Conservation (phyloP, 2,113 vertebrate genomes). For the Rhabdomys dilectus region DNA sequence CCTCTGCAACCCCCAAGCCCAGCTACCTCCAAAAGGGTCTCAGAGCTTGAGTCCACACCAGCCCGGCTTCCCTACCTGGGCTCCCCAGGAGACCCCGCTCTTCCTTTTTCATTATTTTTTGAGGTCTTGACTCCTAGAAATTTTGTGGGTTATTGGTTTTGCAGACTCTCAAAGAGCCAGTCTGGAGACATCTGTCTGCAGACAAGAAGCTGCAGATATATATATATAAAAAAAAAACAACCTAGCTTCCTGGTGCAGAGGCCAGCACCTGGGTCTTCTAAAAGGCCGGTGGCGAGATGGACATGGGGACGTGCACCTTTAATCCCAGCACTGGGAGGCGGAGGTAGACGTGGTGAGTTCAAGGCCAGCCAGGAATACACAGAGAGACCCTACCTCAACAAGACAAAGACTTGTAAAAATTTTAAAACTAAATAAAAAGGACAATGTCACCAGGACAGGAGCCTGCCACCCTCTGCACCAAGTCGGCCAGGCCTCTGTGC, state of each 20-base stretch:
- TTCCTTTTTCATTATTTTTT: neutral
- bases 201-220: accelerated
- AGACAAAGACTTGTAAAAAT: neutral
- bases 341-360: neutral
- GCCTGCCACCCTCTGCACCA: neutral
- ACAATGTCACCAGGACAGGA: accelerated
- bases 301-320: neutral
- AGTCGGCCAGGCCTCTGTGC: neutral
- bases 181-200: neutral
- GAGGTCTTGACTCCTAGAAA: neutral
- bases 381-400: neutral
- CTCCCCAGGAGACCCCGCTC: accelerated
- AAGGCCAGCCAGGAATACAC: neutral
- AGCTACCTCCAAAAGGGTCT: neutral
- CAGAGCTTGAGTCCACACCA: neutral
- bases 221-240: too few species aligned
- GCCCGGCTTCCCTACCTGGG: neutral
- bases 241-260: neutral
- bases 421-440: neutral
- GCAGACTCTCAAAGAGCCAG: accelerated
- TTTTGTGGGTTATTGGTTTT: neutral
- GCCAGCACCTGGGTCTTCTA: neutral
- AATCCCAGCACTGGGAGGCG: neutral
- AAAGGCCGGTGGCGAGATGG: too few species aligned
- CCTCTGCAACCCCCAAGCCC: neutral